Evolutionary conservation across 1,140 invertebrate genomes (phyloP), one percentile per base, ranked within the genome.

Genomic region (Papilio dardanus): DNA sequence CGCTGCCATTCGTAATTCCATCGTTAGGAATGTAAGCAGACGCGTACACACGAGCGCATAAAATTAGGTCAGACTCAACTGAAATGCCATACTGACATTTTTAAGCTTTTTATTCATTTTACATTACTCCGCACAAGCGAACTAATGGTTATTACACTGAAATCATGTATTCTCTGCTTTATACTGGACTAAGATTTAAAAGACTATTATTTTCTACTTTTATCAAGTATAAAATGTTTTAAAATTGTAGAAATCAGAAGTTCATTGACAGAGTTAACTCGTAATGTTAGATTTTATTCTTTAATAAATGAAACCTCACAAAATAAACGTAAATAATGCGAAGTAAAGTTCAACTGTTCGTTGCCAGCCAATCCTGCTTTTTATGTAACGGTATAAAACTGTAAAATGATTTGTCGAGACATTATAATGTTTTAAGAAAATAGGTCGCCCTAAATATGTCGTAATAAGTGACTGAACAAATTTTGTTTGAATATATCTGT

Each of bases 1-100:
- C 67, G 30, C 67, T 40, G 19, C 67, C 68, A 50, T 69, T 24
- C 40, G 68, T 71, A 71, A 71, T 50, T 71, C 69, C 42, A 71
- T 71, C 69, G 40, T 33, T 50, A 46, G 69, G 69, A 71, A 71
- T 71, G 69, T 71, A 71, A 71, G 37, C 37, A 50, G 28, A 40
- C 37, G 21, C 28, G 42, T 71, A 46, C 68, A 69, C 21, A 71
- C 69, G 69, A 71, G 69, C 24, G 46, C 28, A 50, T 71, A 54
- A 71, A 71, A 71, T 71, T 71, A 46, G 69, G 69, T 71, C 69
- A 71, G 28, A 42, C 69, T 71, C 40, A 71, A 62, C 21, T 30
- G 54, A 62, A 62, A 71, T 71, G 69, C 69, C 24, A n/a, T 71
- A 71, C 69, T 71, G 69, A 14, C 69, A 71, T 71, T 50, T 69